phyloP scores from a whole-genome alignment of 1,140 invertebrate species.

The Drosophila triauraria region DNA sequence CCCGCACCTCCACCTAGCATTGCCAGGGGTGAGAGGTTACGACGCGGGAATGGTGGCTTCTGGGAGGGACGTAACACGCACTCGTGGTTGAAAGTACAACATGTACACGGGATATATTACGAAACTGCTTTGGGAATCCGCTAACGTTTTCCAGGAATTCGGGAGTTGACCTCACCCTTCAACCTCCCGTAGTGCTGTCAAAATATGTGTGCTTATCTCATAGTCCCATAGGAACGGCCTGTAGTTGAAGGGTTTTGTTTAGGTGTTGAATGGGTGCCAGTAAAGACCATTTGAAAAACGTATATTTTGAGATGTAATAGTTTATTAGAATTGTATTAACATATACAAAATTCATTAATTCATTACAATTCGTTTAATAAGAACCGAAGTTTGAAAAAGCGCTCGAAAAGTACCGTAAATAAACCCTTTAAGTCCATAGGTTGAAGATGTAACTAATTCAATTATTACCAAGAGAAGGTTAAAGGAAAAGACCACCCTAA shows the following conservation, averaged over 20 bases:
- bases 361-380: no score
- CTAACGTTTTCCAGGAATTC: constrained; percentile 3
- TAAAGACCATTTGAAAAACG: background rate
- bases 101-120: constrained; percentile 28
- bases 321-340: no score
- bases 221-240: background rate
- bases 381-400: no score
- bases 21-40: background rate
- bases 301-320: no score
- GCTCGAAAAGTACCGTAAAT: no score
- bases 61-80: constrained; percentile 6
- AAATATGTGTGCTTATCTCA: constrained; percentile 23
- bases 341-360: no score
- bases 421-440: background rate
- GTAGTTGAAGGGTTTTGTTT: background rate
- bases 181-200: constrained; percentile 8
- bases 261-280: background rate
- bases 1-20: constrained; percentile 1
- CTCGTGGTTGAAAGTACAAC: constrained; percentile 19
- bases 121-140: constrained; percentile 21
- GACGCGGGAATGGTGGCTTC: background rate
- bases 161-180: constrained; percentile 3
- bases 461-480: background rate
- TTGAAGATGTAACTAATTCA: background rate
- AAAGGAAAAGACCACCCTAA: background rate